These are phyloP conservation scores for Lithophane semibrunnea DNA, from an alignment of 2,888 invertebrate species.

Conservation along the genomic window DNA sequence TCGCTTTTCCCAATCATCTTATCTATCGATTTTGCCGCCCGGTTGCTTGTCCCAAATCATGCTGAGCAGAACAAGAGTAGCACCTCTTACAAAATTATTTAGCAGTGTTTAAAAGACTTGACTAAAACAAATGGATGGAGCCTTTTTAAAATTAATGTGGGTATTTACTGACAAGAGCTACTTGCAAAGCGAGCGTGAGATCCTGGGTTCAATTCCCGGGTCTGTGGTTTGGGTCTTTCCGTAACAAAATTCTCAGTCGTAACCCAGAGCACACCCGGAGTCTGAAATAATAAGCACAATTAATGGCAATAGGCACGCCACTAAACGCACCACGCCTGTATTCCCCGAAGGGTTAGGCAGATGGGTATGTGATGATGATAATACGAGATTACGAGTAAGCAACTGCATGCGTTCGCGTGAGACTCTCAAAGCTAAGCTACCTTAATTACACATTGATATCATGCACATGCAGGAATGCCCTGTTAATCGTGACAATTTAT, in stretches of 20 bases:
- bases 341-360: background rate
- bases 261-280: background rate
- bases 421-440: background rate
- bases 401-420: no score
- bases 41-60: background rate
- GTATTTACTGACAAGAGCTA: background rate
- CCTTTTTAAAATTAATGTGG: background rate
- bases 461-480: slow-evolving; percentile 29
- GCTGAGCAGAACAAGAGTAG: no score
- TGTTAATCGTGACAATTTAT: slow-evolving; percentile 36
- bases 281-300: no score
- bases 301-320: background rate
- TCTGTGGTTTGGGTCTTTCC: background rate
- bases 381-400: background rate
- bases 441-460: slow-evolving; percentile 10
- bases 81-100: background rate
- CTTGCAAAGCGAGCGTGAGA: background rate
- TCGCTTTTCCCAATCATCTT: background rate
- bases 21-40: no score
- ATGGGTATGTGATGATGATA: background rate
- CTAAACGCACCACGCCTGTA: background rate
- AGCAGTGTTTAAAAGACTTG: background rate
- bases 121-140: background rate
- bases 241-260: background rate
- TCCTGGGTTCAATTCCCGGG: background rate